These are phyloP conservation scores for Strix aluco DNA, from an alignment of 2,113 vertebrate species.

Conservation along the genomic window DNA sequence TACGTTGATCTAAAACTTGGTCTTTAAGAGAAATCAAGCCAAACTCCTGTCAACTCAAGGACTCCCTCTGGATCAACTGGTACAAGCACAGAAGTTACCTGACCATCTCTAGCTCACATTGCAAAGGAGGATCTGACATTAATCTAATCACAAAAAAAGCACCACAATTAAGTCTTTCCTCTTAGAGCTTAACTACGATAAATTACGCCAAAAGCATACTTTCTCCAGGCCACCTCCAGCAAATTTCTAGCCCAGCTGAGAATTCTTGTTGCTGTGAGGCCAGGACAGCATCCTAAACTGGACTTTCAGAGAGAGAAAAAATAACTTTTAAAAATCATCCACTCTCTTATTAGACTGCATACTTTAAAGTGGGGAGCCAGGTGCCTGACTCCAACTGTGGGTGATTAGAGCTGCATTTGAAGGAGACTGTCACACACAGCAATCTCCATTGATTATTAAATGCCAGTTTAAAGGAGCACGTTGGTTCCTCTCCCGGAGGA, in stretches of 20 bases:
- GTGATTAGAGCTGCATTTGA: not conserved
- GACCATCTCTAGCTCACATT: not conserved
- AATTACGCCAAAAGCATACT: not conserved
- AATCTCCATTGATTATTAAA: not conserved
- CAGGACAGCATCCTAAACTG: not conserved
- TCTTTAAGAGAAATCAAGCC: slow-evolving; percentile 7
- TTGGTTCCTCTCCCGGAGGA: not conserved
- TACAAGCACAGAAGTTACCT: not conserved
- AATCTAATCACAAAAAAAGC: not conserved
- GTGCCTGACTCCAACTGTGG: not conserved
- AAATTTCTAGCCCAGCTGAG: not conserved
- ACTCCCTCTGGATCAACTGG: not conserved
- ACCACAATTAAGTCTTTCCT: not conserved
- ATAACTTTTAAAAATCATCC: not conserved
- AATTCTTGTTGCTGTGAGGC: not conserved
- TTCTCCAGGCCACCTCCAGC: not conserved
- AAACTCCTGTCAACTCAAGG: slow-evolving; percentile 15
- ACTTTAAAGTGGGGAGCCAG: not conserved
- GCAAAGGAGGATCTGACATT: not conserved
- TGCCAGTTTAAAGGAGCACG: not conserved
- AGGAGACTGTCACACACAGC: not conserved
- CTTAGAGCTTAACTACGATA: not conserved
- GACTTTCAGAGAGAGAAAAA: not conserved
- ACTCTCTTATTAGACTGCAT: fast-evolving
- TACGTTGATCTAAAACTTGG: not conserved